Evolutionary conservation across 1,140 invertebrate genomes (phyloP).

Genomic region (Drosophila kurseongensis): DNA sequence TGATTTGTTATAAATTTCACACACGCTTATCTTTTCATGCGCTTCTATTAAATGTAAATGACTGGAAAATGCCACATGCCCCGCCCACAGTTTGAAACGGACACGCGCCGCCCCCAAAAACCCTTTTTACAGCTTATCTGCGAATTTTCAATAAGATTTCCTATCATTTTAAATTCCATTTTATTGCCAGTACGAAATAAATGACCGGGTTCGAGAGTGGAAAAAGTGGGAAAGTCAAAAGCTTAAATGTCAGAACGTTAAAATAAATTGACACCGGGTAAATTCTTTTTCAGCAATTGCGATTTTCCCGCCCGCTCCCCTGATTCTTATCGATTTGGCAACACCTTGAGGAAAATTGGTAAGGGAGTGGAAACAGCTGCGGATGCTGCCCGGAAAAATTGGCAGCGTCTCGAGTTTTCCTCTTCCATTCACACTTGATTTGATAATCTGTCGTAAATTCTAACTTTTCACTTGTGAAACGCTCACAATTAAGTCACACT

Average conservation of each 20-base stretch:
- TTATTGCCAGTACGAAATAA: constrained; percentile 67
- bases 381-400: constrained; percentile 21
- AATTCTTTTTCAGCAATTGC: constrained; percentile 12
- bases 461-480: constrained; percentile 63
- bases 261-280: constrained; percentile 74
- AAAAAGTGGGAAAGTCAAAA: constrained; percentile 9
- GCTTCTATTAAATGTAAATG: constrained; percentile 78
- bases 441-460: constrained; percentile 78
- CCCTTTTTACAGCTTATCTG: constrained; percentile 72
- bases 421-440: constrained; percentile 54
- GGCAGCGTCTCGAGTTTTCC: constrained; percentile 33
- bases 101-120: constrained; percentile 46
- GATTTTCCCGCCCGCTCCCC: neutral
- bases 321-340: constrained; percentile 52
- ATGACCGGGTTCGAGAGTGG: constrained; percentile 27
- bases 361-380: neutral
- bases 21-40: constrained; percentile 65
- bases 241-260: constrained; percentile 43
- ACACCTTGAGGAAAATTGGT: constrained; percentile 40
- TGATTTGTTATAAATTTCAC: constrained; percentile 82
- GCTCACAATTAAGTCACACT: constrained; percentile 73
- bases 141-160: constrained; percentile 71
- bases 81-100: constrained; percentile 46
- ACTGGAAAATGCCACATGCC: constrained; percentile 62
- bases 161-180: constrained; percentile 80